A percentile compares a stretch with the other conserved stretches of the same genome.
Evolutionary conservation across 2,888 invertebrate species (phyloP).

Genomic region (Spatulosminthurus flaviceps): DNA sequence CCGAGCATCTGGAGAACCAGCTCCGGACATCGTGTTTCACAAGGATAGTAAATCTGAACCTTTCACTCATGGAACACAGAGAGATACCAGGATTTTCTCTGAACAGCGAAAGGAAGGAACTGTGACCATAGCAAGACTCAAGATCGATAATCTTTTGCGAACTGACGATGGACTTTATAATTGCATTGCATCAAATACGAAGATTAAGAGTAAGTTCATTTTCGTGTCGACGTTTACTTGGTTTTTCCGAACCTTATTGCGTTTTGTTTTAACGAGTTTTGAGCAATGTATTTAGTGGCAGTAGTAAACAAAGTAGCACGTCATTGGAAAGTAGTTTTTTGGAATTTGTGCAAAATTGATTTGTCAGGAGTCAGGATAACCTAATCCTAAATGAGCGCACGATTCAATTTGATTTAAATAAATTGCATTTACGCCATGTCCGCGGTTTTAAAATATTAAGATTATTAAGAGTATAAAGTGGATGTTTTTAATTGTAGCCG

Average conservation of each 20-base stretch:
- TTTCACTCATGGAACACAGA: conserved; percentile 74
- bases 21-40: conserved; percentile 80
- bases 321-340: too few species aligned
- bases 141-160: conserved; percentile 74
- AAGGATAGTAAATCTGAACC: conserved; percentile 76
- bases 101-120: conserved; percentile 67
- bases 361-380: too few species aligned
- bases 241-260: too few species aligned
- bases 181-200: conserved; percentile 81
- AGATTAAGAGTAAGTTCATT: conserved; percentile 63
- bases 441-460: too few species aligned
- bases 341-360: too few species aligned
- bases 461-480: too few species aligned
- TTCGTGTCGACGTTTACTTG: conserved; percentile 32
- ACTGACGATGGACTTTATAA: conserved; percentile 88
- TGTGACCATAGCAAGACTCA: conserved; percentile 75
- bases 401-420: too few species aligned
- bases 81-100: conserved; percentile 75
- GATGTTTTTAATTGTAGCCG: conserved; percentile 69
- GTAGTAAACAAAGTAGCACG: too few species aligned
- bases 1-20: conserved; percentile 81
- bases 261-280: too few species aligned
- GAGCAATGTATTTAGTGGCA: too few species aligned
- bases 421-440: too few species aligned
- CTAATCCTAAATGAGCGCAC: too few species aligned